phyloP scores from a whole-genome alignment of 2,797 vertebrate genomes.

The Nothura maculosa region DNA sequence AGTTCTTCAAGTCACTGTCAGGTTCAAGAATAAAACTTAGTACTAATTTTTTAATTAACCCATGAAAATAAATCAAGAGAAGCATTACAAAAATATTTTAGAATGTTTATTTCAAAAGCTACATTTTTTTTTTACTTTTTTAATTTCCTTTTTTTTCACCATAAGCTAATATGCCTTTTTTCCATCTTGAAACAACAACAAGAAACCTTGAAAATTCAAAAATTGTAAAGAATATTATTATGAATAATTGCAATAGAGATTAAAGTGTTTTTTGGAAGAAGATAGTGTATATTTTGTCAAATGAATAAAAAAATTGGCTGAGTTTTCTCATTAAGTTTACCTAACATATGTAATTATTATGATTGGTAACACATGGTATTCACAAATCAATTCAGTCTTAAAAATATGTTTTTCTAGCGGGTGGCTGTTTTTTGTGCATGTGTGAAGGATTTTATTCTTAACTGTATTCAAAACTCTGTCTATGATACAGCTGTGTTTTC shows the following conservation, averaged over 20 bases:
- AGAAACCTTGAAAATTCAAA: background rate
- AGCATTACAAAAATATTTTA: background rate
- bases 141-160: background rate
- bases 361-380: conserved; percentile 21
- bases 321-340: conserved; percentile 35
- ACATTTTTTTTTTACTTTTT: background rate
- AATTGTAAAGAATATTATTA: background rate
- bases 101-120: background rate
- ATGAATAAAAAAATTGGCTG: background rate
- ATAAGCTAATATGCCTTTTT: background rate
- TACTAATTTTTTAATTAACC: background rate
- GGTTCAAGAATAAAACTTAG: background rate
- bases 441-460: conserved; percentile 46
- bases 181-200: background rate
- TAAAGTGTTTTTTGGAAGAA: background rate
- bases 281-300: background rate
- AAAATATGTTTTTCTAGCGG: conserved; percentile 18
- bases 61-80: background rate
- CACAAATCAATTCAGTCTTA: conserved; percentile 15
- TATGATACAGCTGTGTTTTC: background rate
- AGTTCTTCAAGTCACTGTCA: background rate
- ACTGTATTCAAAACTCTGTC: background rate
- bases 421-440: background rate
- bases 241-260: background rate
- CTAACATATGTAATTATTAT: conserved; percentile 41